Percentiles rank a stretch among this genome's conserved stretches.
Evolutionary conservation across 2,888 invertebrate genomes (phyloP).

Genomic region (Allacma fusca): DNA sequence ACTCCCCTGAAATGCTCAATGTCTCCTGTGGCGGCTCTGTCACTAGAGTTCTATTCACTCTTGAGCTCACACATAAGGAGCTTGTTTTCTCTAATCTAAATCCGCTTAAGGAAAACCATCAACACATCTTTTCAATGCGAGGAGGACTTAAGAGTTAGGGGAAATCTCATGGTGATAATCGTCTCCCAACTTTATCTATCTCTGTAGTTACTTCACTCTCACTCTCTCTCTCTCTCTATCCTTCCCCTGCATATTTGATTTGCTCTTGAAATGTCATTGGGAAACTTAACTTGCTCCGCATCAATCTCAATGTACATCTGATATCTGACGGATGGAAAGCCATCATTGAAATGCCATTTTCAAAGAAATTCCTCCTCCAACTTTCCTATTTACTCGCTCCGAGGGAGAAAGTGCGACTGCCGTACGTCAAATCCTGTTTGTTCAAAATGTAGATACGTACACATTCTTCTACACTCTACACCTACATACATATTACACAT

Average conservation of each 20-base stretch:
- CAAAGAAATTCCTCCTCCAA: no score
- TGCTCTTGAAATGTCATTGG: constrained; percentile 13
- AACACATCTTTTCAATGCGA: constrained; percentile 24
- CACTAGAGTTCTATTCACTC: no score
- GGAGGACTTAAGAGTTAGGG: background rate
- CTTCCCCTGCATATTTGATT: constrained; percentile 10
- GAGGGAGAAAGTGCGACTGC: no score
- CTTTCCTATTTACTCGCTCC: no score
- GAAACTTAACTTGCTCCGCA: background rate
- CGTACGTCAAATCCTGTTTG: no score
- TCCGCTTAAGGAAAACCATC: constrained; percentile 23
- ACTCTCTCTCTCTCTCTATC: constrained; percentile 16
- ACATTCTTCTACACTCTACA: no score
- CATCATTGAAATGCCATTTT: no score
- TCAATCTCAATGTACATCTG: constrained; percentile 16
- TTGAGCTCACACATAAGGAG: constrained; percentile 9
- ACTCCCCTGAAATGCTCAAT: no score
- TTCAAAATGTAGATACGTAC: no score
- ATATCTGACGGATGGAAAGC: background rate
- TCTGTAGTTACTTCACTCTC: no score
- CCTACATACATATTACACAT: no score
- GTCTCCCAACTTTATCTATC: background rate
- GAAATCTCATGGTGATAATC: constrained; percentile 5
- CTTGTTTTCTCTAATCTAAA: constrained; percentile 24
- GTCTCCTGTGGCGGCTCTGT: no score